Conservation (phyloP, 2,797 vertebrate genomes). For the Anomalospiza imberbis region DNA sequence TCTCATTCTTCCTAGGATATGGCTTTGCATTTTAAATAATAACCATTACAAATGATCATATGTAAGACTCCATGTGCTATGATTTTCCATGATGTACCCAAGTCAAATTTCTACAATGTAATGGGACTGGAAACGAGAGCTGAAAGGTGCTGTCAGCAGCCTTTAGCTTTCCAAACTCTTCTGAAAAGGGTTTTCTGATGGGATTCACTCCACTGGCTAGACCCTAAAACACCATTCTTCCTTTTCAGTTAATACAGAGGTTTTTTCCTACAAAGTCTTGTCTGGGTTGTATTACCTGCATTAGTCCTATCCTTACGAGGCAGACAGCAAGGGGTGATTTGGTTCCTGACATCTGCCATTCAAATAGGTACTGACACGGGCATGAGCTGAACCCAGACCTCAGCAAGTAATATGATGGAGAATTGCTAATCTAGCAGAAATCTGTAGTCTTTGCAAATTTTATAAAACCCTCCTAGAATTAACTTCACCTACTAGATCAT, state of each 20-base stretch:
- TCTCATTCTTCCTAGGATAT: background rate
- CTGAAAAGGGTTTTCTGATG: background rate
- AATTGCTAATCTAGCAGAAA: background rate
- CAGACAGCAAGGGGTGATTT: background rate
- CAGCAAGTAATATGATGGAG: background rate
- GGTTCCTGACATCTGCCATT: background rate
- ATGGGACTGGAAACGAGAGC: background rate
- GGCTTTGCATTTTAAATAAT: background rate
- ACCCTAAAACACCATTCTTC: background rate
- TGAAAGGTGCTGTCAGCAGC: background rate
- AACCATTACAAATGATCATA: background rate
- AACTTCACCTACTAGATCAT: background rate
- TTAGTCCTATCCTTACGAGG: background rate
- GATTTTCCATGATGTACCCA: fast-evolving
- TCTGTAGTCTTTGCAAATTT: background rate
- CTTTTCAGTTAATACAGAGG: background rate
- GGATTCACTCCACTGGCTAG: background rate
- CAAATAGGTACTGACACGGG: background rate
- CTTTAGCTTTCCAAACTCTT: background rate
- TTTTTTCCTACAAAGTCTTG: background rate
- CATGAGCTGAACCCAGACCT: background rate
- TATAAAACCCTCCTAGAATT: background rate
- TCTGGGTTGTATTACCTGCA: background rate
- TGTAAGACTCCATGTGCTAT: background rate
- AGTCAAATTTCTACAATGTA: background rate